These are phyloP conservation scores for Diceros bicornis DNA, from an alignment of 2,797 vertebrate genomes.

Conservation along the genomic window DNA sequence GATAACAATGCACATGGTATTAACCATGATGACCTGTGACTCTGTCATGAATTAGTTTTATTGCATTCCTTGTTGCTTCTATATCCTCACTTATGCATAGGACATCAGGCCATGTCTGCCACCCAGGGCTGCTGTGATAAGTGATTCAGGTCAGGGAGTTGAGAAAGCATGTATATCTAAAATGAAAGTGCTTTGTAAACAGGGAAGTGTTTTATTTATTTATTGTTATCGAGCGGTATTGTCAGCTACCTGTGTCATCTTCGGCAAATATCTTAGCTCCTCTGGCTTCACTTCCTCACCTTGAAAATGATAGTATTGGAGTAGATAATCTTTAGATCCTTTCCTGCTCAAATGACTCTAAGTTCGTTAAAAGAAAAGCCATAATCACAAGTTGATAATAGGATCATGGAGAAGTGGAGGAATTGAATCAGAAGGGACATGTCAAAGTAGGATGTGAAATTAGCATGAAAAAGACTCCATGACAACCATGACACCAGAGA, in stretches of 20 bases:
- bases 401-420: background rate
- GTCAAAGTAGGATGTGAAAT: background rate
- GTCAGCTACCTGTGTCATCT: background rate
- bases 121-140: background rate
- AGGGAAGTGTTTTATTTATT: background rate
- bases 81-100: background rate
- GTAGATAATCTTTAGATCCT: background rate
- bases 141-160: background rate
- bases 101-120: no score
- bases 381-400: background rate
- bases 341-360: background rate
- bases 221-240: background rate
- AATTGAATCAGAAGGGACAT: background rate
- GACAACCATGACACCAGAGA: background rate
- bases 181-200: background rate
- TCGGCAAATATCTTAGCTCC: background rate
- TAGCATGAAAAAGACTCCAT: background rate
- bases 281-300: background rate
- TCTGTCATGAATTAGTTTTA: background rate
- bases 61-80: background rate
- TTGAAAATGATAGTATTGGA: background rate
- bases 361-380: background rate
- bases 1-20: background rate
- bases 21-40: background rate
- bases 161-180: background rate